These are phyloP conservation scores for Dinothrombium tinctorium DNA, from an alignment of 1,140 invertebrate genomes.

Conservation along the genomic window DNA sequence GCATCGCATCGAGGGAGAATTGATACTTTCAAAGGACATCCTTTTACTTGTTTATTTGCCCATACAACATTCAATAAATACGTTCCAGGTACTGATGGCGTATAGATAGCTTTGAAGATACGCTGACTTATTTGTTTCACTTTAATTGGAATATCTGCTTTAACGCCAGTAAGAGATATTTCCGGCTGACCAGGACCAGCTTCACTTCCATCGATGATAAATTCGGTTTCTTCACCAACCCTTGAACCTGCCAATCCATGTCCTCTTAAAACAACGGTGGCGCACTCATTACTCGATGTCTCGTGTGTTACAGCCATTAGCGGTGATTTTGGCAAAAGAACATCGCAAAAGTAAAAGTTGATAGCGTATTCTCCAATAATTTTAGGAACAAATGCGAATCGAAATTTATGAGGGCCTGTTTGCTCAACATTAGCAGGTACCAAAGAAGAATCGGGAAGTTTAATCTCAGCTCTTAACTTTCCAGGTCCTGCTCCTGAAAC, in stretches of 20 bases:
- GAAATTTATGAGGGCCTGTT: slow-evolving; percentile 20
- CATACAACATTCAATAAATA: slow-evolving; percentile 70
- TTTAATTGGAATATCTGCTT: slow-evolving; percentile 35
- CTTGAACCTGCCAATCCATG: slow-evolving; percentile 64
- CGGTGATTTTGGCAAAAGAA: slow-evolving; percentile 29
- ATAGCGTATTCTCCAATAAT: slow-evolving; percentile 27
- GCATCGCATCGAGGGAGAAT: slow-evolving; percentile 24
- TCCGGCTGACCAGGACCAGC: slow-evolving; percentile 41
- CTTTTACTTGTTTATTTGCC: slow-evolving; percentile 39
- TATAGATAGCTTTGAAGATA: slow-evolving; percentile 71
- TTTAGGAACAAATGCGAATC: slow-evolving; percentile 25
- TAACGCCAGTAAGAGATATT: slow-evolving; percentile 48
- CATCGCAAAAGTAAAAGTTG: slow-evolving; percentile 29
- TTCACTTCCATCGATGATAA: slow-evolving; percentile 82
- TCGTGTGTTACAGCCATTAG: slow-evolving; percentile 17
- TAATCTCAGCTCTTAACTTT: slow-evolving; percentile 39
- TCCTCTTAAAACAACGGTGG: slow-evolving; percentile 54
- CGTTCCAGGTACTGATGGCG: slow-evolving; percentile 45
- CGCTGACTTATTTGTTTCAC: slow-evolving; percentile 36
- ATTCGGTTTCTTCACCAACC: slow-evolving; percentile 66
- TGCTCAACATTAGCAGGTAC: slow-evolving; percentile 16
- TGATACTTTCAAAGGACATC: slow-evolving; percentile 27
- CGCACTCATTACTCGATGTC: slow-evolving; percentile 14
- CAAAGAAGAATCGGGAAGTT: slow-evolving; percentile 34
- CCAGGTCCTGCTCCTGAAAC: slow-evolving; percentile 36